Percentiles rank a stretch among this genome's conserved stretches.
phyloP scores from a whole-genome alignment of 2,113 vertebrate genomes.

The Triplophysa siluroides region DNA sequence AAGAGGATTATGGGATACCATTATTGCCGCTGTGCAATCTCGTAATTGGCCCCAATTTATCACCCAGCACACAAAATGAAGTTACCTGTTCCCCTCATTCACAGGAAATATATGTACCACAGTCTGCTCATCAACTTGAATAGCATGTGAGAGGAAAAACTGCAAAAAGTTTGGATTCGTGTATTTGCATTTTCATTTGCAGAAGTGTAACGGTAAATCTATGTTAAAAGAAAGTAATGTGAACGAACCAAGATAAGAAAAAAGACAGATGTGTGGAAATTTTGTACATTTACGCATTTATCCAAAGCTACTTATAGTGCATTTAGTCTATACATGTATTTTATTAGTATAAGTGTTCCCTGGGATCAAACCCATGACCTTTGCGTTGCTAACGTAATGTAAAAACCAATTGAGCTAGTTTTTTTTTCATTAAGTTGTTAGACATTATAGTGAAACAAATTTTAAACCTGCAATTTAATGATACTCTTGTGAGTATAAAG shows the following conservation, averaged over 20 bases:
- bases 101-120: not conserved
- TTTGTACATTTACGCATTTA: too few relatives aligned
- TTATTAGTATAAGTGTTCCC: too few relatives aligned
- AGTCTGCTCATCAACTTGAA: slow-evolving; percentile 6
- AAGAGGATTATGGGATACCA: slow-evolving; percentile 40
- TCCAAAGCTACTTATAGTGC: too few relatives aligned
- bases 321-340: too few relatives aligned
- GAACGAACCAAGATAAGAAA: not conserved
- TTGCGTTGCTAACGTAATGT: too few relatives aligned
- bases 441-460: too few relatives aligned
- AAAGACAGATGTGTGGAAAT: not conserved
- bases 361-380: too few relatives aligned
- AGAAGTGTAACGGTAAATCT: not conserved
- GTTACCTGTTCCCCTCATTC: not conserved
- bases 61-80: slow-evolving; percentile 26
- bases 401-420: too few relatives aligned
- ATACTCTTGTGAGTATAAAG: too few relatives aligned
- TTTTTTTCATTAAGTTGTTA: too few relatives aligned
- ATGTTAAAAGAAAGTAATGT: not conserved
- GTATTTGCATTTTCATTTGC: not conserved
- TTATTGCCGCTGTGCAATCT: slow-evolving; percentile 38
- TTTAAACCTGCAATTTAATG: too few relatives aligned
- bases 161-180: slow-evolving; percentile 9
- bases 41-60: slow-evolving; percentile 54
- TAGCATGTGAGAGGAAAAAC: not conserved